phyloP scores from a whole-genome alignment of 2,888 invertebrate species.

The Hyppa rectilinea region DNA sequence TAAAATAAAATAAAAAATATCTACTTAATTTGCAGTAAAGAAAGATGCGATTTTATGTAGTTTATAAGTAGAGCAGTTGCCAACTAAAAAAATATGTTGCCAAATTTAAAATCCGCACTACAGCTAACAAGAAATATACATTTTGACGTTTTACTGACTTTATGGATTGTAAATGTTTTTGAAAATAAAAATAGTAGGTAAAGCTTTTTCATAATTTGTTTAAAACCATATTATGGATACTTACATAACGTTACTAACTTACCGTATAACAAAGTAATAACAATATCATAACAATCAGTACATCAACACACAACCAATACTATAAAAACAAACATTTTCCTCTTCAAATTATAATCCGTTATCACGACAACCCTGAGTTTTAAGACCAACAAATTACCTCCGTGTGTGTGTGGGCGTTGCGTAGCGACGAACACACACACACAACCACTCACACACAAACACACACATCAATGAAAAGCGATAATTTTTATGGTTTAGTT shows the following conservation, averaged over 20 bases:
- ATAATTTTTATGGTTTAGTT: constrained; percentile 70
- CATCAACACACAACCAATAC: background rate
- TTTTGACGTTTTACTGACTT: too few species aligned
- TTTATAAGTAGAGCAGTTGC: too few species aligned
- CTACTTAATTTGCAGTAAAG: background rate
- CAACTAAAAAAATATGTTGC: background rate
- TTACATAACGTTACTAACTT: background rate
- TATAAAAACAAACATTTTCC: constrained; percentile 11
- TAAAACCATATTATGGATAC: background rate
- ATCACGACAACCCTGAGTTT: constrained; percentile 70
- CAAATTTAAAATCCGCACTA: background rate
- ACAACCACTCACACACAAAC: constrained; percentile 40
- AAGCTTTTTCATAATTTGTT: too few species aligned
- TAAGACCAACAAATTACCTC: constrained; percentile 69
- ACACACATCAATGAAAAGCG: constrained; percentile 68
- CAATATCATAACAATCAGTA: constrained; percentile 1
- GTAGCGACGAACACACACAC: constrained; percentile 42
- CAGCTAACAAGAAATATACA: too few species aligned
- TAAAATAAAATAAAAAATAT: background rate
- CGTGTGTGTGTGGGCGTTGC: constrained; percentile 62
- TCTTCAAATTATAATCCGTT: constrained; percentile 9
- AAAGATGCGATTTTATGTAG: background rate
- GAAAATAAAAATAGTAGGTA: too few species aligned
- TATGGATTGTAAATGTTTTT: too few species aligned
- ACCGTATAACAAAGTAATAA: background rate